Conservation (phyloP, 2,113 vertebrate species). For the Castor canadensis region DNA sequence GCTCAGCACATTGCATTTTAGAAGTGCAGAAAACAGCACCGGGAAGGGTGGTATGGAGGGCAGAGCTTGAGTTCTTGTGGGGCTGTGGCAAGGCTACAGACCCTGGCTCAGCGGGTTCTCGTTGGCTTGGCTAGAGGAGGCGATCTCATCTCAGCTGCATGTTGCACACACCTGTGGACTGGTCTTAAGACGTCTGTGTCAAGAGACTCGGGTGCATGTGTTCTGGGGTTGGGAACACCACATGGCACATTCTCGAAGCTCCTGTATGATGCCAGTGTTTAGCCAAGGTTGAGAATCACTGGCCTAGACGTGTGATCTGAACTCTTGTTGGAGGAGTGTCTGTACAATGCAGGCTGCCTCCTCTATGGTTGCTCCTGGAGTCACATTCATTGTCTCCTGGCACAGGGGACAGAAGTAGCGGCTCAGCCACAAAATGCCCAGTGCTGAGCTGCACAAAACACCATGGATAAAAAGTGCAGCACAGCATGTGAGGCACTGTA, state of each 20-base stretch:
- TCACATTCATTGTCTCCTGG: no score
- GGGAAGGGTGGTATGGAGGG: fast-evolving
- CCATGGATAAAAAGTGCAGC: fast-evolving
- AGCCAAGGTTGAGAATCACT: neutral
- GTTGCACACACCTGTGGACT: fast-evolving
- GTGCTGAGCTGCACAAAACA: neutral
- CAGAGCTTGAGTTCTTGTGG: neutral
- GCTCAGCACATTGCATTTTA: neutral
- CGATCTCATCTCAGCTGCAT: neutral
- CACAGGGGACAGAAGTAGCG: neutral
- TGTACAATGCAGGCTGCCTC: fast-evolving
- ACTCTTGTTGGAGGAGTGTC: no score
- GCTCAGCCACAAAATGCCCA: neutral
- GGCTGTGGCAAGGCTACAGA: fast-evolving
- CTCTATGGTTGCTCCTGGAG: neutral
- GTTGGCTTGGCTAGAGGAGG: neutral
- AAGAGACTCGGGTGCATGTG: no score
- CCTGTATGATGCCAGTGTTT: fast-evolving
- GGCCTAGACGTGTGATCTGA: neutral
- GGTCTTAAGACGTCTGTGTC: neutral
- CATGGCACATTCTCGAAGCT: neutral
- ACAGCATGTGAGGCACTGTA: fast-evolving
- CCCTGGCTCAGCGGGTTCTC: neutral
- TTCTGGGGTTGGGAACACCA: neutral
- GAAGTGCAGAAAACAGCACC: neutral